Evolutionary conservation across 2,888 invertebrate species (phyloP).

Genomic region (Eulithis prunata): DNA sequence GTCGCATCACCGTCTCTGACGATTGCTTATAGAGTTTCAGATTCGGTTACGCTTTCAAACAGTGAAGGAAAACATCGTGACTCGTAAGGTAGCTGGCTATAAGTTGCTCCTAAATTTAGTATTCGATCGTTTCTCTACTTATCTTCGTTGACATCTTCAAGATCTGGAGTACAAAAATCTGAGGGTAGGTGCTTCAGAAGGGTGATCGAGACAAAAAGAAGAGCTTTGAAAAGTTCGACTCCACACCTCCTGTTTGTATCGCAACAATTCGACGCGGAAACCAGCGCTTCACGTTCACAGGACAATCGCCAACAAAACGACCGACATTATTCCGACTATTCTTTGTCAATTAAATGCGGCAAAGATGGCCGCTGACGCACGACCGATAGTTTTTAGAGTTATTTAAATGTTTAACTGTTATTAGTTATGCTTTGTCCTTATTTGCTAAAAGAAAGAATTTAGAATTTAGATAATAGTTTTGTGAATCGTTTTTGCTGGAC

Average conservation of each 20-base stretch:
- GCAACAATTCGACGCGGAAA: conserved; percentile 59
- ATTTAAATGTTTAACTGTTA: conserved; percentile 68
- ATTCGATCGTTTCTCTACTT: too few species aligned
- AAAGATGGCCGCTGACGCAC: conserved; percentile 60
- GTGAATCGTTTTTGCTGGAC: conserved; percentile 31
- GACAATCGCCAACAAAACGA: conserved; percentile 53
- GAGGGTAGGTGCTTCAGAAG: not conserved
- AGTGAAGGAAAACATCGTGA: too few species aligned
- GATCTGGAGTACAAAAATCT: too few species aligned
- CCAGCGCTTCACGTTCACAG: conserved; percentile 52
- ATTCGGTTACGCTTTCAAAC: too few species aligned
- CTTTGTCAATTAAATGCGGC: conserved; percentile 76
- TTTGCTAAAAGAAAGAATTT: conserved; percentile 41
- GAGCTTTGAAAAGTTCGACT: conserved; percentile 12
- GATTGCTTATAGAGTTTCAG: too few species aligned
- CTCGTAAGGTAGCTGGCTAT: too few species aligned
- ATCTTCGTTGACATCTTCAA: too few species aligned
- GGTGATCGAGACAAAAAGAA: not conserved
- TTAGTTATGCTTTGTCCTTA: conserved; percentile 38
- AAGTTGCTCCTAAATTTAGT: too few species aligned
- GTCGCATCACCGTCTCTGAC: too few species aligned
- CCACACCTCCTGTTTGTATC: conserved; percentile 11
- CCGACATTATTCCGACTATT: conserved; percentile 54
- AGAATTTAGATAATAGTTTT: conserved; percentile 36
- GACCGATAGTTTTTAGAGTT: conserved; percentile 48